These are phyloP conservation scores for Parnassius glacialis DNA, from an alignment of 2,888 invertebrate genomes.

Conservation along the genomic window DNA sequence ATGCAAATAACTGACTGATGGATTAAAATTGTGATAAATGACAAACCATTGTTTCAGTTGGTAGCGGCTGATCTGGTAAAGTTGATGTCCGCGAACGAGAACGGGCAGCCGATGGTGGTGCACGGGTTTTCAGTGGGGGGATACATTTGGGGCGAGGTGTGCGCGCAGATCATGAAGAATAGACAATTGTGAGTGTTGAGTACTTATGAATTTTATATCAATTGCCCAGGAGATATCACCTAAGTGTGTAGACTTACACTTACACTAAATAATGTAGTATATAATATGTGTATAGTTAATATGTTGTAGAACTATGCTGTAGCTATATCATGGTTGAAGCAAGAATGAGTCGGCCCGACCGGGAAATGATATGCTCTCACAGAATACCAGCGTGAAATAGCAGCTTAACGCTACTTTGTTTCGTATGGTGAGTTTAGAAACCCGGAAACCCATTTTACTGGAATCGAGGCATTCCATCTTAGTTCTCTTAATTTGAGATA, in stretches of 20 bases:
- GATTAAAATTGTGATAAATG: no score
- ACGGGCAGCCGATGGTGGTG: slow-evolving; percentile 85
- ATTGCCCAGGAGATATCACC: neutral
- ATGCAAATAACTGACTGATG: no score
- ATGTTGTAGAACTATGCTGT: neutral
- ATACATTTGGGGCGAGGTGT: slow-evolving; percentile 91
- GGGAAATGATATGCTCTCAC: no score
- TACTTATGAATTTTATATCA: neutral
- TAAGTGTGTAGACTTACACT: neutral
- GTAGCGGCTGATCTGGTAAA: slow-evolving; percentile 88
- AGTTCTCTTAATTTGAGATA: no score
- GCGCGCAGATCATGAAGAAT: slow-evolving; percentile 76
- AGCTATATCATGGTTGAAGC: no score
- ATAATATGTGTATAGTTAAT: neutral
- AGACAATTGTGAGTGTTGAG: slow-evolving; percentile 50
- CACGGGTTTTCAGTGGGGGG: slow-evolving; percentile 96
- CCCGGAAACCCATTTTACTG: no score
- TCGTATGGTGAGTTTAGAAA: no score
- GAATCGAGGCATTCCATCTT: no score
- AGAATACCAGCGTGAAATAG: no score
- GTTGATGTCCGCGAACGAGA: slow-evolving; percentile 85
- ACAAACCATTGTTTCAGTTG: slow-evolving; percentile 69
- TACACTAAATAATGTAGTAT: neutral
- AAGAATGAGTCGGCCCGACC: no score
- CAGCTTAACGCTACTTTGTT: no score